phyloP scores from a whole-genome alignment of 2,888 invertebrate species.

The Apodemia hepburni region DNA sequence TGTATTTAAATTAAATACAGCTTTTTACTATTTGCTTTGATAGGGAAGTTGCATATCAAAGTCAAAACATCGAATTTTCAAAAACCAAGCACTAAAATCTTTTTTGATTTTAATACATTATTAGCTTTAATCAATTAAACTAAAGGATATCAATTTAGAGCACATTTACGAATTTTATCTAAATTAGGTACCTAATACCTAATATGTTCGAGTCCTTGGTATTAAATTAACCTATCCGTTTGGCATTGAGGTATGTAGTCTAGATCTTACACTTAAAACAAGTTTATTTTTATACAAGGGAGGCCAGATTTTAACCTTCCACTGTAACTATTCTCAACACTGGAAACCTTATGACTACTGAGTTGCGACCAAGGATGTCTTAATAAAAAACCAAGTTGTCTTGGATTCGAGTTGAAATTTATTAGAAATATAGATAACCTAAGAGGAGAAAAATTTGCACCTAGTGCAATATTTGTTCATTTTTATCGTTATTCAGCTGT shows the following conservation, averaged over 20 bases:
- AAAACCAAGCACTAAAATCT: background rate
- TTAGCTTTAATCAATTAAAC: constrained; percentile 1
- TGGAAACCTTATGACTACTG: too few relatives aligned
- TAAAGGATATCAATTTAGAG: background rate
- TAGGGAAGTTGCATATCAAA: background rate
- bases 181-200: background rate
- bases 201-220: background rate
- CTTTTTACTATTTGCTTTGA: background rate
- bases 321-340: too few relatives aligned
- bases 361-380: too few relatives aligned
- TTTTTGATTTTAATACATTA: background rate
- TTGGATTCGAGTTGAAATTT: too few relatives aligned
- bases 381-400: too few relatives aligned
- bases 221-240: background rate
- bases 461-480: too few relatives aligned
- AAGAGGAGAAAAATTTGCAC: too few relatives aligned
- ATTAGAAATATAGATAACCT: too few relatives aligned
- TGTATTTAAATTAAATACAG: background rate
- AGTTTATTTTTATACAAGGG: too few relatives aligned
- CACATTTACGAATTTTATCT: background rate
- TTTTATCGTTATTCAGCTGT: too few relatives aligned
- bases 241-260: background rate
- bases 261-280: too few relatives aligned
- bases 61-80: background rate
- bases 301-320: too few relatives aligned